Conservation (phyloP, 2,797 vertebrate genomes). For the Champsocephalus gunnari region DNA sequence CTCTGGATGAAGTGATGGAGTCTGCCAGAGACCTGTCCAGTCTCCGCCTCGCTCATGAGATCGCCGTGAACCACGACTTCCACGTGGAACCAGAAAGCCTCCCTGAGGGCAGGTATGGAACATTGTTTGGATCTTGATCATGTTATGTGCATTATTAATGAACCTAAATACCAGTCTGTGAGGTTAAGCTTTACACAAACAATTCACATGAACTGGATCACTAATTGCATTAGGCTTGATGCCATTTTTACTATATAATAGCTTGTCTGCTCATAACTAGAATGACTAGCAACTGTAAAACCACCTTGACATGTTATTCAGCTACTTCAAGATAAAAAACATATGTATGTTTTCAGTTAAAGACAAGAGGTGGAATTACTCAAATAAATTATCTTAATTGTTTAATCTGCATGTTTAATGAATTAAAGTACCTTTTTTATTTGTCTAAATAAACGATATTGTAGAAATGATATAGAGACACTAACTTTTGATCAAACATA, state of each 20-base stretch:
- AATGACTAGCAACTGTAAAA: background rate
- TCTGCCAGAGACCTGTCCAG: constrained; percentile 88
- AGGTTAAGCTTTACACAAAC: background rate
- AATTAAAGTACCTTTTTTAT: background rate
- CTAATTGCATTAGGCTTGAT: too few species aligned
- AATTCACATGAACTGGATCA: background rate
- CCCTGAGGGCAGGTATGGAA: constrained; percentile 87
- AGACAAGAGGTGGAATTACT: background rate
- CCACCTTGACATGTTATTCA: background rate
- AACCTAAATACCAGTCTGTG: background rate
- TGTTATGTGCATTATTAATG: background rate
- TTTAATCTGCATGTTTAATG: background rate
- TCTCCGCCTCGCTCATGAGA: constrained; percentile 92
- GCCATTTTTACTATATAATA: too few species aligned
- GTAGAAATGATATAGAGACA: background rate
- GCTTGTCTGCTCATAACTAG: too few species aligned
- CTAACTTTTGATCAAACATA: background rate
- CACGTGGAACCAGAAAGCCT: constrained; percentile 83
- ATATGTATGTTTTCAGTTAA: background rate
- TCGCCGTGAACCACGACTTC: constrained; percentile 89
- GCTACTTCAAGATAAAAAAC: background rate
- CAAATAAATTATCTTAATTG: background rate
- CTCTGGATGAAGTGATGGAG: constrained; percentile 92
- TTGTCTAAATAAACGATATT: background rate
- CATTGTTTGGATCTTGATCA: background rate